Evolutionary conservation across 2,888 invertebrate species (phyloP).

Genomic region (Xylocampa areola): DNA sequence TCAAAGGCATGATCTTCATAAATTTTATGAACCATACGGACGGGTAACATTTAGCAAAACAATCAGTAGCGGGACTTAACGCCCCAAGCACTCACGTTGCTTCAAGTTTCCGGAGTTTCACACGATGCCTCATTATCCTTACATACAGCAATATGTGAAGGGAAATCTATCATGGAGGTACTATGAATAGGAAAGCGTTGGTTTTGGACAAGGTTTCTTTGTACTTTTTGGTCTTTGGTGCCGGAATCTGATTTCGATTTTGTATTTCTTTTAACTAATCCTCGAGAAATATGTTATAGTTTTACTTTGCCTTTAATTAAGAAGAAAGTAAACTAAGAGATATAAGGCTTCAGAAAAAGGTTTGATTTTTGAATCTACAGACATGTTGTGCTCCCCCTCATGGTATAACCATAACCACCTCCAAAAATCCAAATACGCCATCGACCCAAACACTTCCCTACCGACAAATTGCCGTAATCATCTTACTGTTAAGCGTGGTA

Average conservation of each 20-base stretch:
- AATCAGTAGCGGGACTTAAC: slow-evolving; percentile 83
- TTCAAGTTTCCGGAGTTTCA: slow-evolving; percentile 70
- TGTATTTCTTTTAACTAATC: background rate
- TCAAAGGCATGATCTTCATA: slow-evolving; percentile 63
- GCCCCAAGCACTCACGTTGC: slow-evolving; percentile 82
- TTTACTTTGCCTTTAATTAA: no score
- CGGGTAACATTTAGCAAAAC: slow-evolving; percentile 77
- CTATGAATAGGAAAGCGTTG: slow-evolving; percentile 17
- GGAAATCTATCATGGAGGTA: slow-evolving; percentile 42
- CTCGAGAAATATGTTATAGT: no score
- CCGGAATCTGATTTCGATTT: background rate
- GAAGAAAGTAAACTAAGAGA: no score
- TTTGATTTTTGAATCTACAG: background rate
- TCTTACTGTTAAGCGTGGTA: slow-evolving; percentile 77
- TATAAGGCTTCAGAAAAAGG: no score
- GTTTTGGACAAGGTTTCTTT: slow-evolving; percentile 9
- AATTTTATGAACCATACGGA: slow-evolving; percentile 56
- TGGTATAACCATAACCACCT: slow-evolving; percentile 30
- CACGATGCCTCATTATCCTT: slow-evolving; percentile 74
- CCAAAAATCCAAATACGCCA: slow-evolving; percentile 45
- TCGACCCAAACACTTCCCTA: slow-evolving; percentile 57
- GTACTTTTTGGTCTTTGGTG: background rate
- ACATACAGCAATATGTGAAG: slow-evolving; percentile 51
- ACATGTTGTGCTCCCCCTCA: background rate
- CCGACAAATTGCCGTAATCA: slow-evolving; percentile 78